Conservation (phyloP, 2,888 invertebrate genomes). For the Crocallis elinguaria region DNA sequence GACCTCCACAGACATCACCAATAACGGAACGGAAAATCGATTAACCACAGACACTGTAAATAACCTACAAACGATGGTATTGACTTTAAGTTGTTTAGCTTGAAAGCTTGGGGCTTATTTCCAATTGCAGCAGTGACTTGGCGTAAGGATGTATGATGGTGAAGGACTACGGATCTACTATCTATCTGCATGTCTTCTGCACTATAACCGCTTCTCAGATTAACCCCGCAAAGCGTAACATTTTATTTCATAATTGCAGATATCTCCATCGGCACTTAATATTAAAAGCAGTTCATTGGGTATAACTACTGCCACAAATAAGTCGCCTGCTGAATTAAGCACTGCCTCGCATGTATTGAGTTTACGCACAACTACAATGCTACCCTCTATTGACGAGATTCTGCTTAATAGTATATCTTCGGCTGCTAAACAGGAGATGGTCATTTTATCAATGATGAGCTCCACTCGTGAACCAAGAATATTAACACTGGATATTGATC, state of each 20-base stretch:
- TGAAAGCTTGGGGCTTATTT: constrained; percentile 75
- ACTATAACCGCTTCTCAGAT: constrained; percentile 57
- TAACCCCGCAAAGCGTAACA: constrained; percentile 71
- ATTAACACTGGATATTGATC: constrained; percentile 86
- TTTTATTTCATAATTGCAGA: constrained; percentile 82
- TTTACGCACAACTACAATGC: constrained; percentile 84
- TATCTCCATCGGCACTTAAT: constrained; percentile 81
- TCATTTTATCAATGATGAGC: constrained; percentile 80
- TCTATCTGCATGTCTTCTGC: constrained; percentile 66
- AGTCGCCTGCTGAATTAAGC: constrained; percentile 78
- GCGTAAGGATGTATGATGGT: constrained; percentile 48
- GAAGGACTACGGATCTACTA: constrained; percentile 44
- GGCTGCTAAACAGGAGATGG: constrained; percentile 85
- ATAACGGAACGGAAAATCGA: constrained; percentile 84
- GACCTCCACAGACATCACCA: constrained; percentile 83
- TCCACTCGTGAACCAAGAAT: constrained; percentile 82
- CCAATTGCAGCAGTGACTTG: constrained; percentile 52
- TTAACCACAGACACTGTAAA: constrained; percentile 84
- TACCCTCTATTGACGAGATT: constrained; percentile 86
- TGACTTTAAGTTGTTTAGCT: constrained; percentile 81
- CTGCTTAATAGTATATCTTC: constrained; percentile 86
- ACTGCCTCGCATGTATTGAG: constrained; percentile 84
- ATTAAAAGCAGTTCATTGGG: constrained; percentile 80
- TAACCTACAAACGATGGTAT: constrained; percentile 83
- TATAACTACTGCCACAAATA: constrained; percentile 76